These are phyloP conservation scores for Drosophila bocqueti DNA, from an alignment of 1,140 invertebrate genomes.

Conservation along the genomic window DNA sequence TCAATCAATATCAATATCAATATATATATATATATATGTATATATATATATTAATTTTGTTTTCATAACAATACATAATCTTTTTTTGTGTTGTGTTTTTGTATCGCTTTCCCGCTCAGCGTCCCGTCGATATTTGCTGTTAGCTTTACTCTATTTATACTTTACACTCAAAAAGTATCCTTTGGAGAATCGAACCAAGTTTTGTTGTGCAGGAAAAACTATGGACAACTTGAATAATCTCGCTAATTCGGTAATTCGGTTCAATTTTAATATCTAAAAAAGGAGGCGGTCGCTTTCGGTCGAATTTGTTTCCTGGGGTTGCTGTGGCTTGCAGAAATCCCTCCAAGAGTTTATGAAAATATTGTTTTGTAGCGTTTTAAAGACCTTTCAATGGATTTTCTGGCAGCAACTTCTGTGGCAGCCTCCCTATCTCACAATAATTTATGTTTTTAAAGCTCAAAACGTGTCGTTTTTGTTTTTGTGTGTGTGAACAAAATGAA, in stretches of 20 bases:
- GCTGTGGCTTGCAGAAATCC: neutral
- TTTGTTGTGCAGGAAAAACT: conserved; percentile 36
- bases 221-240: conserved; percentile 42
- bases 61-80: conserved; percentile 67
- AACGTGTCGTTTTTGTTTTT: conserved; percentile 16
- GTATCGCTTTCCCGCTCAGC: conserved; percentile 30
- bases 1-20: conserved; percentile 76
- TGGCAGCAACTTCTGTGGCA: conserved; percentile 6
- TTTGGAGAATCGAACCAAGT: conserved; percentile 19
- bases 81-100: conserved; percentile 20
- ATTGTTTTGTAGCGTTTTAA: too few species aligned
- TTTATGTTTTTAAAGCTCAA: conserved; percentile 47
- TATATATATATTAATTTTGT: neutral
- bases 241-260: conserved; percentile 35
- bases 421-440: conserved; percentile 5
- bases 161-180: conserved; percentile 29
- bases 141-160: conserved; percentile 9
- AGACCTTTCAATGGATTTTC: neutral
- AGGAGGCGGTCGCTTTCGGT: conserved; percentile 4
- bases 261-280: conserved; percentile 37
- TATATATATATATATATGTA: conserved; percentile 16
- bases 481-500: conserved; percentile 33
- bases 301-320: neutral
- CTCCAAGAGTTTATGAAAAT: neutral
- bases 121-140: conserved; percentile 23